Conservation (phyloP, 2,888 invertebrate genomes). For the Philereme vetulata region DNA sequence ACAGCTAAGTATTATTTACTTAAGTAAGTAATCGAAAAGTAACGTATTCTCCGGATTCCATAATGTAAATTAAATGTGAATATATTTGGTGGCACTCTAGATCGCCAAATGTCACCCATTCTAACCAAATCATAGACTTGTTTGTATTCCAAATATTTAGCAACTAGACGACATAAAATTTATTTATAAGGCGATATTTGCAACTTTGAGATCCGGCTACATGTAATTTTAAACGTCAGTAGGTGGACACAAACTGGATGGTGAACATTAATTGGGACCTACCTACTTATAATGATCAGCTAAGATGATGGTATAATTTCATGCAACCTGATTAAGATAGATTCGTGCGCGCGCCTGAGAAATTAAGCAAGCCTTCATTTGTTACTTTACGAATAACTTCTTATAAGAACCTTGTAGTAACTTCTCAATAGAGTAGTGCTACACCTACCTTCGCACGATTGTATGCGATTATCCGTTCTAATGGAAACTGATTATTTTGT, state of each 20-base stretch:
- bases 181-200: constrained; percentile 27
- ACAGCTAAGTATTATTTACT: too few species aligned
- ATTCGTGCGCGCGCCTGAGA: constrained; percentile 76
- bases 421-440: constrained; percentile 66
- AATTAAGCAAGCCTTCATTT: constrained; percentile 78
- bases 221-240: constrained; percentile 36
- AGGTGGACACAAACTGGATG: constrained; percentile 35
- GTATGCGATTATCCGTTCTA: constrained; percentile 62
- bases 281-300: constrained; percentile 47
- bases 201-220: constrained; percentile 38
- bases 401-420: constrained; percentile 73
- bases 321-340: constrained; percentile 64
- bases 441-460: constrained; percentile 71
- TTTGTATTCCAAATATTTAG: constrained; percentile 31
- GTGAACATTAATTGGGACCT: constrained; percentile 44
- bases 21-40: too few species aligned
- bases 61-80: constrained; percentile 15
- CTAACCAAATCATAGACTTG: constrained; percentile 12
- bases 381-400: constrained; percentile 70
- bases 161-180: constrained; percentile 9
- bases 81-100: constrained; percentile 23
- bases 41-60: constrained; percentile 4
- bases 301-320: constrained; percentile 64
- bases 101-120: constrained; percentile 11
- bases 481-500: constrained; percentile 47